A percentile compares a stretch with the other conserved stretches of the same genome.
These are phyloP conservation scores for Drosophila azteca DNA, from an alignment of 1,140 invertebrate species.

Conservation along the genomic window DNA sequence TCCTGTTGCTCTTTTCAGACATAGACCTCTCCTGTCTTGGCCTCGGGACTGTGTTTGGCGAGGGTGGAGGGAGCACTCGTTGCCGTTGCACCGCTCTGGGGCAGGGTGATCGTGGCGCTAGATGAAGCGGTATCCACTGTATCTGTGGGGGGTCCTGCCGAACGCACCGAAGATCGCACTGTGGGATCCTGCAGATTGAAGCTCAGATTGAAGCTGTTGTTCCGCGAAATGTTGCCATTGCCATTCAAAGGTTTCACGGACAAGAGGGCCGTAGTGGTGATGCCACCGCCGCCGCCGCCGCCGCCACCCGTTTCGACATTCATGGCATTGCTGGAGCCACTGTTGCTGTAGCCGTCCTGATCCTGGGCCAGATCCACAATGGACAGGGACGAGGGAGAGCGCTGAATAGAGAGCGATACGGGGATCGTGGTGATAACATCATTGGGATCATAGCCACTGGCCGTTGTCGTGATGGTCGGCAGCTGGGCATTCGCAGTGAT, in stretches of 20 bases:
- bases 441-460: constrained; percentile 68
- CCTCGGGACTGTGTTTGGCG: constrained; percentile 77
- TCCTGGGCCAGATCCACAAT: constrained; percentile 67
- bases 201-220: constrained; percentile 76
- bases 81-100: constrained; percentile 13
- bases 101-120: constrained; percentile 29
- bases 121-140: constrained; percentile 33
- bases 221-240: constrained; percentile 62
- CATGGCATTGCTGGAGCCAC: constrained; percentile 47
- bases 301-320: not conserved
- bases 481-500: constrained; percentile 63
- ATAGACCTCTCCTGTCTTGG: constrained; percentile 80
- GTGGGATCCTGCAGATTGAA: constrained; percentile 67
- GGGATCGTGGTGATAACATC: constrained; percentile 79
- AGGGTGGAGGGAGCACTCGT: constrained; percentile 69
- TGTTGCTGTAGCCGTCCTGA: constrained; percentile 44
- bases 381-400: constrained; percentile 65
- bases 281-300: constrained; percentile 43
- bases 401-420: constrained; percentile 73
- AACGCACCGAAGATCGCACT: constrained; percentile 63
- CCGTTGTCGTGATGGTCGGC: constrained; percentile 73
- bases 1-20: constrained; percentile 49
- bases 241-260: constrained; percentile 75
- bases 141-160: constrained; percentile 47
- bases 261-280: constrained; percentile 72